Percentiles rank a stretch among this genome's conserved stretches.
phyloP scores from a whole-genome alignment of 2,113 vertebrate species.

The Paralichthys olivaceus region DNA sequence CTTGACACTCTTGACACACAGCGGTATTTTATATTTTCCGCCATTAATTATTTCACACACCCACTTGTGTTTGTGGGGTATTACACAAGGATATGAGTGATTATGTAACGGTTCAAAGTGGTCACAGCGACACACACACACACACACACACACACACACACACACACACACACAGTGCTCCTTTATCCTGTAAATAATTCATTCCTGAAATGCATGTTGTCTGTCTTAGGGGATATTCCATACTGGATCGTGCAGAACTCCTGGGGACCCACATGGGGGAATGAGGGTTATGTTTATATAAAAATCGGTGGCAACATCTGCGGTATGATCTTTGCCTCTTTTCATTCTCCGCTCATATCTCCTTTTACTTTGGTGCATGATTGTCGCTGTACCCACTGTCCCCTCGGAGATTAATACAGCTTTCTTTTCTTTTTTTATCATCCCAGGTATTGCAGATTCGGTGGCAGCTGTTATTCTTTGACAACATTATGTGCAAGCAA shows the following conservation, averaged over 20 bases:
- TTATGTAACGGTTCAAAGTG: conserved; percentile 57
- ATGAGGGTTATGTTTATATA: conserved; percentile 89
- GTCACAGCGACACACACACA: conserved; percentile 4
- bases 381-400: conserved; percentile 3
- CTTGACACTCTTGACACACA: not conserved
- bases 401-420: conserved; percentile 27
- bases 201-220: conserved; percentile 36
- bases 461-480: conserved; percentile 87
- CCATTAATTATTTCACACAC: conserved; percentile 34
- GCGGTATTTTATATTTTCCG: conserved; percentile 6
- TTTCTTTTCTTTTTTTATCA: conserved; percentile 1
- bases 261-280: conserved; percentile 89
- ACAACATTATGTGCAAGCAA: conserved; percentile 58
- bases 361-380: not conserved
- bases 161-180: conserved; percentile 1
- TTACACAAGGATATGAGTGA: conserved; percentile 25
- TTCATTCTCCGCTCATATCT: conserved; percentile 23
- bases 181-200: conserved; percentile 51
- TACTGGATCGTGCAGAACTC: conserved; percentile 96
- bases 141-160: conserved; percentile 28
- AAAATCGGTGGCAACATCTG: conserved; percentile 90
- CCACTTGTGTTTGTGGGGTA: conserved; percentile 24
- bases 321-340: conserved; percentile 75
- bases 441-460: conserved; percentile 88
- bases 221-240: conserved; percentile 83